Percentiles rank a stretch among this genome's conserved stretches.
Evolutionary conservation across 2,797 vertebrate species (phyloP).

Genomic region (Trachops cirrhosus): DNA sequence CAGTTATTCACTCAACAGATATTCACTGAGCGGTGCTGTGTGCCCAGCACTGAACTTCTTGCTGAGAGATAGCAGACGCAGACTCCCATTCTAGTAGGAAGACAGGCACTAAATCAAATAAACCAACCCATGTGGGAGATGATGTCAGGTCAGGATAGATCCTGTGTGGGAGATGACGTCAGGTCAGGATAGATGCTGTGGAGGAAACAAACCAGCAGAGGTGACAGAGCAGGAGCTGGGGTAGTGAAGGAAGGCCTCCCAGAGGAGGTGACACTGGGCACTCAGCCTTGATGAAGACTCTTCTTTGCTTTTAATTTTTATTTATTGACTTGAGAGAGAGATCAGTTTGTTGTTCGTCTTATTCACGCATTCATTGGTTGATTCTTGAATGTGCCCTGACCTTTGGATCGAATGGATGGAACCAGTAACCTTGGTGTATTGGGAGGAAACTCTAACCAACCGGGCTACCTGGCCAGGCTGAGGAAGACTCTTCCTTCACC

Average conservation of each 20-base stretch:
- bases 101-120: background rate
- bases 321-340: background rate
- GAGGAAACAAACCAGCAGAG: background rate
- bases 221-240: background rate
- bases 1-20: background rate
- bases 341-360: background rate
- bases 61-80: background rate
- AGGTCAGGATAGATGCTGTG: background rate
- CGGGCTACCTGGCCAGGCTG: background rate
- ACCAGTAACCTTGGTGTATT: too few species aligned
- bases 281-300: background rate
- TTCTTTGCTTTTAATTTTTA: background rate
- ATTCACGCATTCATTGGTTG: background rate
- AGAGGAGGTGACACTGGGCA: background rate
- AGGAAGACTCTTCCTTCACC: background rate
- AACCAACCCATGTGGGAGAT: background rate
- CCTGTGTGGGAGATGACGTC: background rate
- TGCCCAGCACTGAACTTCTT: background rate
- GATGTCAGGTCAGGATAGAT: background rate
- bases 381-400: background rate
- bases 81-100: background rate
- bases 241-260: background rate
- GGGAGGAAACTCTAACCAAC: background rate
- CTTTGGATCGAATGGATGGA: too few species aligned
- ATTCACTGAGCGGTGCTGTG: background rate